These are phyloP conservation scores for Melanotaenia duboulayi DNA, from an alignment of 2,113 vertebrate species.

Conservation along the genomic window DNA sequence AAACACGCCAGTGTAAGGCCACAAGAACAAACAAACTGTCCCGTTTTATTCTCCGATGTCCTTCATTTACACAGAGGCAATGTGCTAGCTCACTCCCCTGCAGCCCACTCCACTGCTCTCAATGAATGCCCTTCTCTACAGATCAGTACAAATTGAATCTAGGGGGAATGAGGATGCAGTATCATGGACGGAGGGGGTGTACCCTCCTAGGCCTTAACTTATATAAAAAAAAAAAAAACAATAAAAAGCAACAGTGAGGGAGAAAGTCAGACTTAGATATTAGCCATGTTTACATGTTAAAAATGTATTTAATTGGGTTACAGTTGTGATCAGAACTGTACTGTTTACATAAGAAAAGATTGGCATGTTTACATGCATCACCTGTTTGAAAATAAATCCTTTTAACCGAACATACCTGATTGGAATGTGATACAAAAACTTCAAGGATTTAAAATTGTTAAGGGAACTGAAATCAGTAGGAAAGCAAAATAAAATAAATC, in stretches of 20 bases:
- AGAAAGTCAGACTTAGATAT: constrained; percentile 4
- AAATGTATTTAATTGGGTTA: no score
- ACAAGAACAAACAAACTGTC: constrained; percentile 65
- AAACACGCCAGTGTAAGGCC: constrained; percentile 49
- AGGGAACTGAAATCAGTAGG: no score
- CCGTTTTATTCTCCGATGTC: constrained; percentile 67
- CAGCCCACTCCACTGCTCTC: constrained; percentile 53
- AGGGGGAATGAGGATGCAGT: constrained; percentile 71
- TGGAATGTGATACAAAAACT: no score
- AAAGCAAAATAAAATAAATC: no score
- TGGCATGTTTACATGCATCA: no score
- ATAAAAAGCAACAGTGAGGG: not conserved
- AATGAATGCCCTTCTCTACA: constrained; percentile 69
- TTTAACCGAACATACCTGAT: no score
- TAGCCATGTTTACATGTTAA: no score
- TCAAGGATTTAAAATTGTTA: no score
- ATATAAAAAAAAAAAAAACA: constrained; percentile 43
- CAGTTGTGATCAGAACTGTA: no score
- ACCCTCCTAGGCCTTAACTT: constrained; percentile 31
- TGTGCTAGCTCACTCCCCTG: constrained; percentile 50
- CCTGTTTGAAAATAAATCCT: no score
- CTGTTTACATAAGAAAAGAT: no score
- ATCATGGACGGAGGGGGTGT: constrained; percentile 24
- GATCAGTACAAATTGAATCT: constrained; percentile 81
- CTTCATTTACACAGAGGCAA: constrained; percentile 75